phyloP scores from a whole-genome alignment of 2,113 vertebrate species.

The Pterocles orientalis region DNA sequence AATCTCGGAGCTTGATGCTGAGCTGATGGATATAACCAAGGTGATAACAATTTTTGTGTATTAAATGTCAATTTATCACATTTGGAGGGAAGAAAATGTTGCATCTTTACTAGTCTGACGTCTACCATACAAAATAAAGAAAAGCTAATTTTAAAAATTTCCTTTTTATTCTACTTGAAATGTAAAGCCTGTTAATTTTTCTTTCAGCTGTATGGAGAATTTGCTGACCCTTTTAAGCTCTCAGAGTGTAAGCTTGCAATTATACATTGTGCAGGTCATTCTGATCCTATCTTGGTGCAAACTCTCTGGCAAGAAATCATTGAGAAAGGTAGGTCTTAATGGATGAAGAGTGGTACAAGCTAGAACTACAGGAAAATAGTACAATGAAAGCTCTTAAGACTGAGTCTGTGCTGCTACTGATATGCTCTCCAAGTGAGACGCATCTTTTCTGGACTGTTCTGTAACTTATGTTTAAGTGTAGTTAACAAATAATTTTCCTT shows the following conservation, averaged over 20 bases:
- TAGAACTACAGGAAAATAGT: neutral
- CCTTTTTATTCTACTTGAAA: neutral
- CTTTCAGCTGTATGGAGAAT: constrained; percentile 93
- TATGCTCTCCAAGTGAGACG: neutral
- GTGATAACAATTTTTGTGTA: constrained; percentile 61
- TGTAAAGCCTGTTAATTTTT: neutral
- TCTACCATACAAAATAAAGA: neutral
- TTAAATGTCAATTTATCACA: neutral
- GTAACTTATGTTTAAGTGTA: neutral
- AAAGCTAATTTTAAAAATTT: neutral
- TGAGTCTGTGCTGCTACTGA: neutral
- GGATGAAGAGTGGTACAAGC: neutral
- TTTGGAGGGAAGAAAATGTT: neutral
- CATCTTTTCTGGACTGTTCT: neutral
- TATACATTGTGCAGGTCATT: constrained; percentile 95
- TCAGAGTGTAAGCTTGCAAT: constrained; percentile 97
- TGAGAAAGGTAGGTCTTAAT: constrained; percentile 86
- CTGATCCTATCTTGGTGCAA: constrained; percentile 93
- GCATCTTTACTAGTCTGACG: neutral
- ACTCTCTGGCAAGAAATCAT: constrained; percentile 97
- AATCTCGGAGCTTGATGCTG: constrained; percentile 89
- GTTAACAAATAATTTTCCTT: neutral
- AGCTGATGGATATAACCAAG: constrained; percentile 97
- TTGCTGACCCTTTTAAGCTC: constrained; percentile 93
- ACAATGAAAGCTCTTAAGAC: neutral